These are phyloP conservation scores for Perizoma affinitatum DNA, from an alignment of 2,888 invertebrate species.

Conservation along the genomic window DNA sequence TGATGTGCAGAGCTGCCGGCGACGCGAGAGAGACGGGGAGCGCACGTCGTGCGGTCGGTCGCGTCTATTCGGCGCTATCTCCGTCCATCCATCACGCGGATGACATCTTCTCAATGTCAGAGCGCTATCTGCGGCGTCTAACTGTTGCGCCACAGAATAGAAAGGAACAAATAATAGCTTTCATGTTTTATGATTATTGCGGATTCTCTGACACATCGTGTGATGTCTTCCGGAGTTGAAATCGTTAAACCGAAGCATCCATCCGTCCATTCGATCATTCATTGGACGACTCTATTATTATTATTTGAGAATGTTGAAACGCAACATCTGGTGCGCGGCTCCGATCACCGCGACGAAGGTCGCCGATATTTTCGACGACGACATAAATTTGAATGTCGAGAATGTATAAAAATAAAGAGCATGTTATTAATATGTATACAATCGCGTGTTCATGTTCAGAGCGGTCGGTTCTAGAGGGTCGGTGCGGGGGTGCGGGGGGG, in stretches of 20 bases:
- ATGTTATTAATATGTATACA: conserved; percentile 14
- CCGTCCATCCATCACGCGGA: conserved; percentile 15
- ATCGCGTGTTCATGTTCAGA: conserved; percentile 33
- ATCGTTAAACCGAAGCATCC: not conserved
- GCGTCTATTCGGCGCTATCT: not conserved
- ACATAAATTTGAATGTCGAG: conserved; percentile 33
- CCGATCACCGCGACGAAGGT: conserved; percentile 34
- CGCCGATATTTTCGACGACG: conserved; percentile 33
- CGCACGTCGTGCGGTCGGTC: too few relatives aligned
- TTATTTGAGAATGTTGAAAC: conserved; percentile 16
- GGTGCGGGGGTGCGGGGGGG: not conserved
- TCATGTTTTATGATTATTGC: not conserved
- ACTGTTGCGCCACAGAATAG: too few relatives aligned
- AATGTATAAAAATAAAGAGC: conserved; percentile 27
- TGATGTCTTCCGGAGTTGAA: conserved; percentile 5
- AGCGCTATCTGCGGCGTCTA: not conserved
- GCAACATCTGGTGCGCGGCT: conserved; percentile 26
- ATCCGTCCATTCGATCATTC: not conserved
- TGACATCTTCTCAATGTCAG: conserved; percentile 1
- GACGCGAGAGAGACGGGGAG: too few relatives aligned
- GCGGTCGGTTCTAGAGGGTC: conserved; percentile 18
- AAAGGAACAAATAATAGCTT: not conserved
- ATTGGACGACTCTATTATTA: conserved; percentile 9
- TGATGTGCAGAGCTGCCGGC: too few relatives aligned
- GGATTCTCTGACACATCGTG: conserved; percentile 8